Conservation (phyloP, 2,113 vertebrate species). For the Ginglymostoma cirratum region DNA sequence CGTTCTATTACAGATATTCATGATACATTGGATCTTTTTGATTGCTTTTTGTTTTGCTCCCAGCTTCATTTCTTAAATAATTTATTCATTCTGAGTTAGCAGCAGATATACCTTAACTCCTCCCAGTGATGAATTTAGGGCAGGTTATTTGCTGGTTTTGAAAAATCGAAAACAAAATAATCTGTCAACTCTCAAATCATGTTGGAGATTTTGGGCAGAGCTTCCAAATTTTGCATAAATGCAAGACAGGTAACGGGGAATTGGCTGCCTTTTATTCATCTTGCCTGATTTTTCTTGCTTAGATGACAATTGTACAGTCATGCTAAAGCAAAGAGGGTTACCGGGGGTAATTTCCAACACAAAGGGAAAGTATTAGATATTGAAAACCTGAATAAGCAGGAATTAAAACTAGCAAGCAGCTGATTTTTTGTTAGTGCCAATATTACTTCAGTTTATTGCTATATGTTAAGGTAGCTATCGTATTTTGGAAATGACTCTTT, state of each 20-base stretch:
- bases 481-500: neutral
- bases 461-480: neutral
- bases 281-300: neutral
- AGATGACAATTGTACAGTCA: neutral
- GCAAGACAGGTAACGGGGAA: neutral
- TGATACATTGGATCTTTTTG: neutral
- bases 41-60: neutral
- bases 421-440: neutral
- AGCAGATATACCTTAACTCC: neutral
- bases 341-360: neutral
- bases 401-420: neutral
- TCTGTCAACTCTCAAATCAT: constrained; percentile 25
- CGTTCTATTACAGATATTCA: neutral
- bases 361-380: neutral
- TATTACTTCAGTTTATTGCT: neutral
- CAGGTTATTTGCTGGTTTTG: constrained; percentile 38
- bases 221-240: neutral
- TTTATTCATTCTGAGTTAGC: neutral
- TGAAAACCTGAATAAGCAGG: neutral
- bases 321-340: neutral
- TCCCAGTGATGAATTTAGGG: neutral
- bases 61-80: neutral
- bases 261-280: neutral
- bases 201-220: neutral
- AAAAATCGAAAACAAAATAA: constrained; percentile 34